These are phyloP conservation scores for Solea solea DNA, from an alignment of 2,113 vertebrate genomes.

Conservation along the genomic window DNA sequence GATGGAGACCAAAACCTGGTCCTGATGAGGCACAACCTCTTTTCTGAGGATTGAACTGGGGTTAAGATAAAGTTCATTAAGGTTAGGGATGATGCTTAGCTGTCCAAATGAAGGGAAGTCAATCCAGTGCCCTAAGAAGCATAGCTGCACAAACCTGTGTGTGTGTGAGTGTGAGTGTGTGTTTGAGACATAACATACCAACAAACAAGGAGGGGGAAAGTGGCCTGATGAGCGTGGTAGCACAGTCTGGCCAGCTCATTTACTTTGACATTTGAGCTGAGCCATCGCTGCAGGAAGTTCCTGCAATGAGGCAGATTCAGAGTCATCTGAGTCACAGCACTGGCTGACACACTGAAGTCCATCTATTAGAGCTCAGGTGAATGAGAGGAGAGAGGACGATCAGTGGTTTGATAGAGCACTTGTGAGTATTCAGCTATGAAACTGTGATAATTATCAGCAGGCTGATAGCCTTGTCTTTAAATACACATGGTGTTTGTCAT, in stretches of 20 bases:
- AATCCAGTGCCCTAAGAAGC: no score
- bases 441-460: neutral
- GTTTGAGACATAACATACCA: slow-evolving; percentile 26
- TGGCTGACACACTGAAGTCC: slow-evolving; percentile 52
- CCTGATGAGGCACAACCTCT: no score
- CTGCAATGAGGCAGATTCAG: slow-evolving; percentile 40
- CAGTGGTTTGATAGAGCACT: slow-evolving; percentile 66
- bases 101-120: no score
- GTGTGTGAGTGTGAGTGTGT: neutral
- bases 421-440: slow-evolving; percentile 63
- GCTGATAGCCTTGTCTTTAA: no score
- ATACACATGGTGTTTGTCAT: no score
- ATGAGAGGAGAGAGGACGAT: slow-evolving; percentile 53
- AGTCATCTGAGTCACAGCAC: slow-evolving; percentile 45
- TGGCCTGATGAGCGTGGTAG: slow-evolving; percentile 47
- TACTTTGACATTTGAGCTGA: slow-evolving; percentile 75
- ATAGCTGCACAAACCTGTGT: no score
- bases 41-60: no score
- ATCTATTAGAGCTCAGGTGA: slow-evolving; percentile 64
- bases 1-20: no score
- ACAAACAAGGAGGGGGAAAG: slow-evolving; percentile 52
- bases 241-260: slow-evolving; percentile 69
- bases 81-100: no score
- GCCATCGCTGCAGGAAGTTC: slow-evolving; percentile 48
- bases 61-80: no score